These are phyloP conservation scores for Dromas ardeola DNA, from an alignment of 2,113 vertebrate species.

Conservation along the genomic window DNA sequence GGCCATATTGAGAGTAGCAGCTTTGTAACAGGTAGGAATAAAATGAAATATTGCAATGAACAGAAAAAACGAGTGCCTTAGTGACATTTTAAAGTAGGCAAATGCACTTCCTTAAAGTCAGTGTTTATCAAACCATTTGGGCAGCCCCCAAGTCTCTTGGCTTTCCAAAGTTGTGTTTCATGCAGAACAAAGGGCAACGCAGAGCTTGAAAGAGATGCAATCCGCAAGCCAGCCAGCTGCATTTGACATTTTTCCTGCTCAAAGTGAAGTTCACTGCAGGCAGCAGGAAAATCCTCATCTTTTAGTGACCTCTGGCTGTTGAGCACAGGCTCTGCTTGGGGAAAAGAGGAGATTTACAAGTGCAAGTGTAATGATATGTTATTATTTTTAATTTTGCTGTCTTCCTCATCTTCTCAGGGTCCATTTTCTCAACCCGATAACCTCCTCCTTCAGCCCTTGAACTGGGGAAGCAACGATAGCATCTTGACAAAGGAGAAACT, in stretches of 20 bases:
- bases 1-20: not conserved
- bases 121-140: not conserved
- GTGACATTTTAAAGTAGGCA: not conserved
- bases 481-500: not conserved
- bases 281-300: not conserved
- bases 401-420: not conserved
- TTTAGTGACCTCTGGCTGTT: not conserved
- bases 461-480: not conserved
- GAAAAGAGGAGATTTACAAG: not conserved
- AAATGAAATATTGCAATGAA: not conserved
- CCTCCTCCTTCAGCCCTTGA: not conserved
- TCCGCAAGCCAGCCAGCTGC: not conserved
- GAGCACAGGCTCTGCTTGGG: not conserved
- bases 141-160: not conserved
- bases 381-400: not conserved
- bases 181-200: not conserved
- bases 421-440: not conserved
- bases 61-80: not conserved
- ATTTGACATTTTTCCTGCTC: not conserved
- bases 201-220: not conserved
- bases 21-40: not conserved
- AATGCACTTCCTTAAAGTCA: not conserved
- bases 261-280: not conserved
- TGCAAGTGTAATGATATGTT: not conserved
- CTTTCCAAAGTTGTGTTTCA: not conserved